These are phyloP conservation scores for Alouatta palliata DNA, from an alignment of 2,113 vertebrate species.

Conservation along the genomic window DNA sequence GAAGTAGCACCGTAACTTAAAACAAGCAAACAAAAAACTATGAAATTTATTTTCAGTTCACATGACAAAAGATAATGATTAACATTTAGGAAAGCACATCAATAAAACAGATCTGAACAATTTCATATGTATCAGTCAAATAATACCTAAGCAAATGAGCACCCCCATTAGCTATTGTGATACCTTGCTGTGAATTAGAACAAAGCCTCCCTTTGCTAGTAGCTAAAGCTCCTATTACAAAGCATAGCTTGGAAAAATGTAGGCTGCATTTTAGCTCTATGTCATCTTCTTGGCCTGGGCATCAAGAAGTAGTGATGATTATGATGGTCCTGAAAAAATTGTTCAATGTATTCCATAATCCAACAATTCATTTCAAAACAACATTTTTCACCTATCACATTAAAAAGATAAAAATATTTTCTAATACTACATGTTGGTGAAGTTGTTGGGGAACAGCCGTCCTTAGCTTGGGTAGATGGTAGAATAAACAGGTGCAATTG, in stretches of 20 bases:
- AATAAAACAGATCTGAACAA: background rate
- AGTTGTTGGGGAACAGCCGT: background rate
- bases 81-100: background rate
- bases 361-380: background rate
- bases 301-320: background rate
- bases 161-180: background rate
- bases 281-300: fast-evolving
- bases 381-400: background rate
- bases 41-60: background rate
- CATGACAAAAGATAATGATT: background rate
- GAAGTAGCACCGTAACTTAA: background rate
- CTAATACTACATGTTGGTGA: background rate
- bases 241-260: background rate
- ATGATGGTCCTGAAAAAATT: background rate
- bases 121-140: background rate
- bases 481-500: background rate
- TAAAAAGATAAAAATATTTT: background rate
- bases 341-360: background rate
- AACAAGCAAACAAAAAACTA: background rate
- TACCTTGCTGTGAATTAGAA: background rate
- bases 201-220: background rate
- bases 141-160: background rate
- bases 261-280: background rate
- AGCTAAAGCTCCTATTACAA: background rate
- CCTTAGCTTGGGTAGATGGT: background rate